These are phyloP conservation scores for Bungarus multicinctus DNA, from an alignment of 2,113 vertebrate genomes.

Conservation along the genomic window DNA sequence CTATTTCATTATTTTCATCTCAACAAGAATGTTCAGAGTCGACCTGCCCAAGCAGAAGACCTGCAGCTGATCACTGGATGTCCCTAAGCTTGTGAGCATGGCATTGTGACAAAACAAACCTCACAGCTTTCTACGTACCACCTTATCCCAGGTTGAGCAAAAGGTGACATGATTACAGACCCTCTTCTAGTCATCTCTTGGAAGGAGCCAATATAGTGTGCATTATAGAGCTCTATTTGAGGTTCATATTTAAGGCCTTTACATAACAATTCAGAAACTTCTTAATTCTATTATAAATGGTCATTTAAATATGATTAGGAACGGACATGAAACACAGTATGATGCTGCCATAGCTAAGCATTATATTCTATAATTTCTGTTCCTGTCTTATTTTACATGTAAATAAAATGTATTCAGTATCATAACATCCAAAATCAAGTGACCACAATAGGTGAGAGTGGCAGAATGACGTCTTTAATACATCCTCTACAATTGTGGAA, in stretches of 20 bases:
- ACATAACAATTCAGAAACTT: not conserved
- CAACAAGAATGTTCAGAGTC: not conserved
- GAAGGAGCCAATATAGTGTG: not conserved
- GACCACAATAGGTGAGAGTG: not conserved
- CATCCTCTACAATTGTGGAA: not conserved
- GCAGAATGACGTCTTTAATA: not conserved
- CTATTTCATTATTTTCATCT: not conserved
- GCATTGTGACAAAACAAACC: not conserved
- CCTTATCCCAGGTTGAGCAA: not conserved
- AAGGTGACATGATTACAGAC: not conserved
- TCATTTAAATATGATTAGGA: not conserved
- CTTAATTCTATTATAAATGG: not conserved
- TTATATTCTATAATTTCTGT: not conserved
- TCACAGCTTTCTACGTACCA: not conserved
- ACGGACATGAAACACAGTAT: not conserved
- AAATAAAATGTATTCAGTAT: not conserved
- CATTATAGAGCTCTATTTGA: not conserved
- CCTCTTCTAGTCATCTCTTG: not conserved
- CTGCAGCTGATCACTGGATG: not conserved
- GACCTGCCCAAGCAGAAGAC: not conserved
- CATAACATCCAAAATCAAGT: not conserved
- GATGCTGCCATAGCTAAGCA: too few species aligned
- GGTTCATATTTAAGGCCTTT: not conserved
- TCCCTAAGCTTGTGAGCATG: not conserved
- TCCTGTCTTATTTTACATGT: not conserved